phyloP scores from a whole-genome alignment of 2,113 vertebrate genomes.

The Stegastes partitus region DNA sequence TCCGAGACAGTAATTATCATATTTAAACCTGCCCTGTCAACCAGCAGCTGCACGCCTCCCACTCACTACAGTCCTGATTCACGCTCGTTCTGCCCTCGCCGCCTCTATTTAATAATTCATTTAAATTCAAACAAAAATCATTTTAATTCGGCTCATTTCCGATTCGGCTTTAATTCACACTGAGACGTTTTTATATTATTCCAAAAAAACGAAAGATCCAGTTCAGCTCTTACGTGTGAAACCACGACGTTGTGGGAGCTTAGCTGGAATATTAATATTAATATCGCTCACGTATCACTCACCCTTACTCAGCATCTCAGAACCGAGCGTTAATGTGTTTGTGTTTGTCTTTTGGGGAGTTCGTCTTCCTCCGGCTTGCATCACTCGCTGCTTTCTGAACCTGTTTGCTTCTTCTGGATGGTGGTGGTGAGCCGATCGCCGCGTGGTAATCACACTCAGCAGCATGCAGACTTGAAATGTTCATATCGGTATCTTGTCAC shows the following conservation, averaged over 20 bases:
- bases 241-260: not conserved
- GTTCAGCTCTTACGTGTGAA: not conserved
- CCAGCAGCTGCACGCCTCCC: conserved; percentile 10
- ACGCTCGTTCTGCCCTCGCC: not conserved
- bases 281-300: not conserved
- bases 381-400: not conserved
- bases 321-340: conserved; percentile 21
- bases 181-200: not conserved
- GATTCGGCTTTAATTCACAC: not conserved
- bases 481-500: not conserved
- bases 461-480: not conserved
- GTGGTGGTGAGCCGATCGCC: not conserved
- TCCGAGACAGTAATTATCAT: conserved; percentile 27
- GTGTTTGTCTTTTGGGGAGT: conserved; percentile 18
- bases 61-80: not conserved
- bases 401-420: not conserved
- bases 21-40: conserved; percentile 16
- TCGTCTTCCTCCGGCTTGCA: not conserved
- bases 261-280: not conserved
- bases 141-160: not conserved
- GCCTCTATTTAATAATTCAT: not conserved
- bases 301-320: not conserved
- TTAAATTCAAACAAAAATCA: not conserved
- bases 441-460: not conserved
- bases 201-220: not conserved